A percentile compares a stretch with the other conserved stretches of the same genome.
Evolutionary conservation across 2,888 invertebrate species (phyloP).

Genomic region (Cheilosia impressa): DNA sequence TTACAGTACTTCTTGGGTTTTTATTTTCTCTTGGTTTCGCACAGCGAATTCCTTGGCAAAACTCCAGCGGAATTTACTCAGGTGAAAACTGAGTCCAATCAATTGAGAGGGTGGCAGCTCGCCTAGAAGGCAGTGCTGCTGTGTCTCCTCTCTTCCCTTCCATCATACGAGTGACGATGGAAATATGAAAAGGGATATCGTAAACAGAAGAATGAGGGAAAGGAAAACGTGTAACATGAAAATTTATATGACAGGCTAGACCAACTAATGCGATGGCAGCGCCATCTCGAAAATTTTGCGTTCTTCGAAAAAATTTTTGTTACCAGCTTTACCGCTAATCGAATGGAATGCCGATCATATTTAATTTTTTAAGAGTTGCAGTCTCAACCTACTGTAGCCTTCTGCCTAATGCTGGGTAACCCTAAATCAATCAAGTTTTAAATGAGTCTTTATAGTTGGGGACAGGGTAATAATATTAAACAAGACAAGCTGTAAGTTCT

Average conservation of each 20-base stretch:
- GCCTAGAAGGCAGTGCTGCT: not conserved
- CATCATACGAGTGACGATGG: conserved; percentile 39
- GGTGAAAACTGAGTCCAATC: conserved; percentile 42
- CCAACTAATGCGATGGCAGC: not conserved
- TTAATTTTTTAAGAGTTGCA: too few species aligned
- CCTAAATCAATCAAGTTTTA: too few species aligned
- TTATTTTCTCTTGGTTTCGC: conserved; percentile 19
- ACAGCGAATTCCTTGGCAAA: conserved; percentile 55
- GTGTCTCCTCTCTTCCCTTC: not conserved
- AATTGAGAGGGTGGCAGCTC: conserved; percentile 14
- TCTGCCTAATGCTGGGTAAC: too few species aligned
- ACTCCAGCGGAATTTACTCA: conserved; percentile 47
- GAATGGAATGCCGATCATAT: too few species aligned
- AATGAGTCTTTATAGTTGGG: too few species aligned
- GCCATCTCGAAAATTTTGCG: not conserved
- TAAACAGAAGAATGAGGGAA: not conserved
- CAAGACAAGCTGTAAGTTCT: too few species aligned
- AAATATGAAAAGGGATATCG: not conserved
- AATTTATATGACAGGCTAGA: not conserved
- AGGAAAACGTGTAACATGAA: not conserved
- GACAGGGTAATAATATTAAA: too few species aligned
- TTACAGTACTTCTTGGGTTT: not conserved
- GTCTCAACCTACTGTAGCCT: too few species aligned
- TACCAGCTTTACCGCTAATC: too few species aligned
- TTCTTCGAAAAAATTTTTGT: too few species aligned